A percentile compares a stretch with the other conserved stretches of the same genome.
Conservation (phyloP, 2,113 vertebrate genomes). For the Falcunculus frontatus region DNA sequence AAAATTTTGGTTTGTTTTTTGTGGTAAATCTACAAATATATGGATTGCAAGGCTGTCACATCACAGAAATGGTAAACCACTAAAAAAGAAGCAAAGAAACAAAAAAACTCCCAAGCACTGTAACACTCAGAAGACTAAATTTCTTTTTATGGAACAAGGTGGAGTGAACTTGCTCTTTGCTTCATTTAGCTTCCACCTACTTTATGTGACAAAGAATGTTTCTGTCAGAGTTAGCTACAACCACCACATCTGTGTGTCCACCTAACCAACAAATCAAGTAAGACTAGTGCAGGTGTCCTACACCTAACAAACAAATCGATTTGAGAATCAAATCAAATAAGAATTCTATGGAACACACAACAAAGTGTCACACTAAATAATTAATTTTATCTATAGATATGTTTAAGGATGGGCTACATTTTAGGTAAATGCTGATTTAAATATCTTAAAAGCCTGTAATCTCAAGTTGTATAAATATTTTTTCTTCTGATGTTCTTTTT, state of each 20-base stretch:
- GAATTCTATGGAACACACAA: background rate
- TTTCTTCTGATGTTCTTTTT: conserved; percentile 1
- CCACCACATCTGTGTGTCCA: background rate
- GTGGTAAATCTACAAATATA: background rate
- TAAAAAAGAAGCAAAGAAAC: background rate
- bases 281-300: background rate
- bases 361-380: background rate
- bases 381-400: background rate
- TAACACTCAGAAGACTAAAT: background rate
- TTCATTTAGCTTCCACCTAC: background rate
- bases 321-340: background rate
- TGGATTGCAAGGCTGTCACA: background rate
- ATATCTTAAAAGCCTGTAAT: background rate
- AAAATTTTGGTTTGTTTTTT: background rate
- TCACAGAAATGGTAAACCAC: background rate
- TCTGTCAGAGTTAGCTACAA: background rate
- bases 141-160: background rate
- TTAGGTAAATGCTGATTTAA: background rate
- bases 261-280: background rate
- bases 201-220: background rate
- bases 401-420: background rate
- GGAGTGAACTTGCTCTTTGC: background rate
- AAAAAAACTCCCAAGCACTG: background rate
- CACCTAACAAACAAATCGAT: background rate
- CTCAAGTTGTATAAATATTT: background rate